Percentiles rank a stretch among this genome's conserved stretches.
phyloP scores from a whole-genome alignment of 1,140 invertebrate genomes.

The Samia ricini region DNA sequence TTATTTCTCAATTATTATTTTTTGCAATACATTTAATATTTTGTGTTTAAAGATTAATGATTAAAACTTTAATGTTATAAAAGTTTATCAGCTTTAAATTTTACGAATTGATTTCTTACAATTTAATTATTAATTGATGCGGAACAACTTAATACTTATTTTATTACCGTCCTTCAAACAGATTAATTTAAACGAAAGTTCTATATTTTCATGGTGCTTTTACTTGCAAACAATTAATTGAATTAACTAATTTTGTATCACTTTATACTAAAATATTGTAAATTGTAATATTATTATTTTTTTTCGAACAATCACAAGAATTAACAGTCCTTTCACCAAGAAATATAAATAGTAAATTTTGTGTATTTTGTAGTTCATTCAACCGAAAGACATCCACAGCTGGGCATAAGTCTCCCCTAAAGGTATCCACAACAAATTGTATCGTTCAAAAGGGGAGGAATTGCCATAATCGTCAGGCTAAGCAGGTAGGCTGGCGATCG shows the following conservation, averaged over 20 bases:
- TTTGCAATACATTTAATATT: too few species aligned
- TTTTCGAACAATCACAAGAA: too few species aligned
- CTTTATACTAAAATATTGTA: not conserved
- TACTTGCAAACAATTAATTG: conserved; percentile 10
- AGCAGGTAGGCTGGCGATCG: too few species aligned
- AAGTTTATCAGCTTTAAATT: too few species aligned
- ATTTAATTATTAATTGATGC: not conserved
- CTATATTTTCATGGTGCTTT: not conserved
- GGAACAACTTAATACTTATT: not conserved
- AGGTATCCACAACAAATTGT: not conserved
- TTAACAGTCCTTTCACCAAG: not conserved
- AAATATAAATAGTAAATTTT: not conserved
- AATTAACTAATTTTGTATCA: conserved; percentile 14
- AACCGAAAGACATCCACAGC: too few species aligned
- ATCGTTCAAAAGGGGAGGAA: too few species aligned
- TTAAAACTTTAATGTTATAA: too few species aligned
- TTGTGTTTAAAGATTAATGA: too few species aligned
- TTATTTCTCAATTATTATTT: too few species aligned
- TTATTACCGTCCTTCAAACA: conserved; percentile 9
- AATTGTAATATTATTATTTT: not conserved
- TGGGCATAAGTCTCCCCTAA: too few species aligned
- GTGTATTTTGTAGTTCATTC: not conserved
- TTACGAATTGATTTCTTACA: not conserved
- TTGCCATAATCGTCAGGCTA: too few species aligned
- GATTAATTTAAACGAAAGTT: conserved; percentile 10